phyloP scores from a whole-genome alignment of 2,113 vertebrate genomes.

The Tragulus kanchil region DNA sequence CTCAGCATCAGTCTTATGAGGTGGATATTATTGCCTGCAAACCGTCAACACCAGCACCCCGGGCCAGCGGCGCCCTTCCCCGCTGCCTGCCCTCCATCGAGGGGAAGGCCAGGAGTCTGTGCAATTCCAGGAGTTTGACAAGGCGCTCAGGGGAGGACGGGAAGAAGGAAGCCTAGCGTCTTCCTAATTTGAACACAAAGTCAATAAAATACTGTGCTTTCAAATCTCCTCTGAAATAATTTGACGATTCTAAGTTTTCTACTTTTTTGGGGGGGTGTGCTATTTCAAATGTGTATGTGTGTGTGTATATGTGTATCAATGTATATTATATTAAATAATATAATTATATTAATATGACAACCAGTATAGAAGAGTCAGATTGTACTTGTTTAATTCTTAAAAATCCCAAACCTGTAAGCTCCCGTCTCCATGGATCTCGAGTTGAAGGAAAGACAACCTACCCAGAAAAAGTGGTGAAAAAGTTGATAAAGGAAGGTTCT shows the following conservation, averaged over 20 bases:
- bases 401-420: neutral
- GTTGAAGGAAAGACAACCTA: neutral
- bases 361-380: neutral
- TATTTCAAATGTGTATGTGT: neutral
- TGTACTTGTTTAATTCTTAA: neutral
- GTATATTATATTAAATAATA: neutral
- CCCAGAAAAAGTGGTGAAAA: neutral
- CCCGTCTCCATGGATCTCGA: neutral
- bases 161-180: neutral
- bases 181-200: neutral
- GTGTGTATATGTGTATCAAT: neutral
- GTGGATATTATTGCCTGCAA: neutral
- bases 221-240: conserved; percentile 1
- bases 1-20: neutral
- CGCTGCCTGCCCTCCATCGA: neutral
- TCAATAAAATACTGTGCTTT: neutral
- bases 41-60: neutral
- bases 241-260: neutral
- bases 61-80: rapidly evolving
- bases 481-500: neutral
- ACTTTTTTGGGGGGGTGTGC: neutral
- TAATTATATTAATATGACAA: neutral
- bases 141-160: neutral
- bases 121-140: neutral
- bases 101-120: neutral